Evolutionary conservation across 2,797 vertebrate species (phyloP).

Genomic region (Cirrhinus molitorella): DNA sequence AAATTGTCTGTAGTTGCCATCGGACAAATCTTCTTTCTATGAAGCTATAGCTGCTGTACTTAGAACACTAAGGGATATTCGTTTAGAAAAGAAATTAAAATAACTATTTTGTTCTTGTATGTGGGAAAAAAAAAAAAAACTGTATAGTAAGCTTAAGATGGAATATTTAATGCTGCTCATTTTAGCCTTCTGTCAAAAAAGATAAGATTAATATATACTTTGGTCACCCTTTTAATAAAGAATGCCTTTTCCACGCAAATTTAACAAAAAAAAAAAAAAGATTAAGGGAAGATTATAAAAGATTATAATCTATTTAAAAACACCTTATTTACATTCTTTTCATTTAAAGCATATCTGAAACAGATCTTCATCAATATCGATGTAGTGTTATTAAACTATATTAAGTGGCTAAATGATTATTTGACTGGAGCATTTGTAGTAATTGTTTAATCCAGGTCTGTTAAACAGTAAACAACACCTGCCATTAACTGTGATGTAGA

Average conservation of each 20-base stretch:
- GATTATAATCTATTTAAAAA: background rate
- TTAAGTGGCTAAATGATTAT: background rate
- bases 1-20: background rate
- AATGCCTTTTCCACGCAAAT: background rate
- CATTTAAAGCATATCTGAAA: background rate
- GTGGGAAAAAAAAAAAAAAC: background rate
- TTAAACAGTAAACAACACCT: constrained; percentile 75
- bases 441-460: constrained; percentile 28
- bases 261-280: too few relatives aligned
- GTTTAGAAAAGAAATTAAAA: background rate
- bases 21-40: background rate
- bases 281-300: too few relatives aligned
- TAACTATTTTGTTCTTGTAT: background rate
- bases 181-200: background rate
- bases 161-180: background rate
- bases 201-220: background rate
- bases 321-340: too few relatives aligned
- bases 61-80: background rate
- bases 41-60: background rate
- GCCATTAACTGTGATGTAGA: constrained; percentile 47
- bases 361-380: background rate
- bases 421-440: background rate
- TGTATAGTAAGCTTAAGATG: background rate
- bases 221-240: background rate
- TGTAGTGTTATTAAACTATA: background rate